Evolutionary conservation across 2,888 invertebrate genomes (phyloP).

Genomic region (Drosophila paranaensis): DNA sequence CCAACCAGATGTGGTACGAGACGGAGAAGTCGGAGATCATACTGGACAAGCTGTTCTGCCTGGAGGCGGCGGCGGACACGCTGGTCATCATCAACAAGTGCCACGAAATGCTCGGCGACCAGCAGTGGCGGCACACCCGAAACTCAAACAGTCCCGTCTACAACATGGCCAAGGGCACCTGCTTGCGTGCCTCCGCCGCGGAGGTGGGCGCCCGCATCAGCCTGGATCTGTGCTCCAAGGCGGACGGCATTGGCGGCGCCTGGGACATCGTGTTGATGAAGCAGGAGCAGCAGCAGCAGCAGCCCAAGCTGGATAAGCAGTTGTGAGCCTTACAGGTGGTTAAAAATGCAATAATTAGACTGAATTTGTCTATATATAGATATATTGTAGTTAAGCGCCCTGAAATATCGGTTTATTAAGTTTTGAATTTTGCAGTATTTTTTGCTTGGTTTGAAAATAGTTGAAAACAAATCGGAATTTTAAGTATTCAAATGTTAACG

Average conservation of each 20-base stretch:
- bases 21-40: constrained; percentile 93
- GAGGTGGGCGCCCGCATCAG: constrained; percentile 85
- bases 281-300: constrained; percentile 16
- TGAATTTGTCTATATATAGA: constrained; percentile 58
- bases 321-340: constrained; percentile 39
- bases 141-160: constrained; percentile 90
- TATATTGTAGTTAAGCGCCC: constrained; percentile 7
- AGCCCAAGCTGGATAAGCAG: constrained; percentile 44
- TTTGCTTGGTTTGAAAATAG: constrained; percentile 14
- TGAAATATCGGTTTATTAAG: constrained; percentile 43
- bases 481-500: constrained; percentile 11
- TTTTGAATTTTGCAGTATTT: constrained; percentile 66
- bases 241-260: constrained; percentile 71
- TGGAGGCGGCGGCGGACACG: constrained; percentile 89
- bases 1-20: constrained; percentile 91
- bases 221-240: constrained; percentile 88
- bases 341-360: constrained; percentile 47
- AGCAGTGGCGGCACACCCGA: constrained; percentile 95
- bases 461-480: not conserved
- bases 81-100: constrained; percentile 94
- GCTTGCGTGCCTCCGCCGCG: constrained; percentile 87
- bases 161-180: constrained; percentile 94
- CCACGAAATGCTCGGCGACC: constrained; percentile 95
- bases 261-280: constrained; percentile 69
- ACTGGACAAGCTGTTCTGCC: constrained; percentile 92